phyloP scores from a whole-genome alignment of 2,888 invertebrate species.

The Eristalis tenax region DNA sequence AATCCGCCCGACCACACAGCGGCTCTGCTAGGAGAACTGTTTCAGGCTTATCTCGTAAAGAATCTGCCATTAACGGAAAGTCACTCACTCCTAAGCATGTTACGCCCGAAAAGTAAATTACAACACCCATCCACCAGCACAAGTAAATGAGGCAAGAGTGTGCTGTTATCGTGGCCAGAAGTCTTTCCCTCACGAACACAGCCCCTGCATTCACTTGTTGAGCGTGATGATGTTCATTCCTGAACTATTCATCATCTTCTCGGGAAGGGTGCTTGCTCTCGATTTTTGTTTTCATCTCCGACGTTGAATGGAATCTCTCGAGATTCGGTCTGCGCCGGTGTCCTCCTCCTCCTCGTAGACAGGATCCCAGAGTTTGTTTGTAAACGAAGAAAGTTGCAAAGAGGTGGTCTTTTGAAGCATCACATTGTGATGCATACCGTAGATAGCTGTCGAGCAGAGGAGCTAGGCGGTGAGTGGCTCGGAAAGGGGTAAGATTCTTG shows the following conservation, averaged over 20 bases:
- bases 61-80: conserved; percentile 49
- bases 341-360: background rate
- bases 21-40: background rate
- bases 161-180: conserved; percentile 5
- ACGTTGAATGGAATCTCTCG: conserved; percentile 34
- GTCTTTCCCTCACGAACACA: conserved; percentile 28
- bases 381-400: conserved; percentile 39
- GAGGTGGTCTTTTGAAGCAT: conserved; percentile 45
- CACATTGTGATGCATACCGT: conserved; percentile 46
- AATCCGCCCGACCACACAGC: background rate
- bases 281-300: conserved; percentile 57
- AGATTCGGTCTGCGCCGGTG: background rate
- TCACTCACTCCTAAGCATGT: conserved; percentile 42
- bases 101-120: conserved; percentile 57
- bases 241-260: conserved; percentile 62
- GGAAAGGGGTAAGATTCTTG: conserved; percentile 1
- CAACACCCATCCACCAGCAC: conserved; percentile 45
- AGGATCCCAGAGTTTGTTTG: conserved; percentile 22
- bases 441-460: conserved; percentile 35
- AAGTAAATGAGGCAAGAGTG: conserved; percentile 31
- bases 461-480: conserved; percentile 10
- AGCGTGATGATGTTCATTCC: conserved; percentile 47
- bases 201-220: conserved; percentile 55
- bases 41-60: conserved; percentile 36
- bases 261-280: conserved; percentile 38